Evolutionary conservation across 2,113 vertebrate species (phyloP).

Genomic region (Noctilio leporinus): DNA sequence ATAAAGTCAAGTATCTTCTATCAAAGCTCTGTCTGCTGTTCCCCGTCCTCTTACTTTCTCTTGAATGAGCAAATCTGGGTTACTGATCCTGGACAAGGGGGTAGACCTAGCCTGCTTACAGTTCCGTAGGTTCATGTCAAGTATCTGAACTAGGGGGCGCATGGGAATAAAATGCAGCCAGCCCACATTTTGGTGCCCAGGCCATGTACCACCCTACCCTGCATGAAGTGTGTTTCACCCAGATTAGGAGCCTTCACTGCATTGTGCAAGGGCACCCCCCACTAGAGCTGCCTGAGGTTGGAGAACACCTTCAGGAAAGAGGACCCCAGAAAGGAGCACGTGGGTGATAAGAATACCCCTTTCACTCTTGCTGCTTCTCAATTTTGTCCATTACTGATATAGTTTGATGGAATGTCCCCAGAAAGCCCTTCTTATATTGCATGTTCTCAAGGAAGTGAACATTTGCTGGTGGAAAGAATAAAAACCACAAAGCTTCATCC

Average conservation of each 20-base stretch:
- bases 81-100: background rate
- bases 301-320: background rate
- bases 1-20: background rate
- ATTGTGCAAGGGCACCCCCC: rapidly evolving
- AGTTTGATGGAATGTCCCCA: background rate
- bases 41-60: background rate
- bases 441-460: background rate
- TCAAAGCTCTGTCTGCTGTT: background rate
- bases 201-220: background rate
- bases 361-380: background rate
- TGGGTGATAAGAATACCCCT: background rate
- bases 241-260: background rate
- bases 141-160: background rate
- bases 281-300: background rate
- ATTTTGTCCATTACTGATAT: background rate
- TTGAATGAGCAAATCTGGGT: background rate
- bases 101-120: background rate
- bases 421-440: background rate
- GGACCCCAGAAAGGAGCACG: background rate
- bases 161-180: background rate
- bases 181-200: background rate
- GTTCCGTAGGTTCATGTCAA: background rate
- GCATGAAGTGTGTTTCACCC: background rate
- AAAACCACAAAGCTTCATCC: background rate
- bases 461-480: background rate